These are phyloP conservation scores for Plectus sambesii DNA, from an alignment of 1,140 invertebrate genomes.

Conservation along the genomic window DNA sequence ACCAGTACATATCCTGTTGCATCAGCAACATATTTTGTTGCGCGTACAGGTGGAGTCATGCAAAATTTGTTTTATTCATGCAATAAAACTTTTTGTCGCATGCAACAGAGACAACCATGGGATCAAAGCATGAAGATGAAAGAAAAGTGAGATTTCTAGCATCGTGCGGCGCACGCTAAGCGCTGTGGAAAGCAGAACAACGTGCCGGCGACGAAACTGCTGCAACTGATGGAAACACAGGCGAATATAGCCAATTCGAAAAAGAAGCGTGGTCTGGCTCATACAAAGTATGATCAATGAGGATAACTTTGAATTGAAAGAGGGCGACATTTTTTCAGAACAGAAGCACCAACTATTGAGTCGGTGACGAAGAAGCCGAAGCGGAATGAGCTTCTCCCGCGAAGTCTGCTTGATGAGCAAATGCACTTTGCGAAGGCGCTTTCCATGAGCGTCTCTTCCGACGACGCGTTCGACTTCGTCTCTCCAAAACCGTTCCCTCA, in stretches of 20 bases:
- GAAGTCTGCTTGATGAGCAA: not conserved
- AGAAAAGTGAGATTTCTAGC: too few species aligned
- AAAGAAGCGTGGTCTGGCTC: constrained; percentile 1
- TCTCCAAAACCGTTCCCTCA: too few species aligned
- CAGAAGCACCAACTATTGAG: not conserved
- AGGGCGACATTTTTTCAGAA: constrained; percentile 2
- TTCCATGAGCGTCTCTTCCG: not conserved
- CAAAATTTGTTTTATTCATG: too few species aligned
- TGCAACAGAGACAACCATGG: too few species aligned
- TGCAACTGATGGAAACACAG: constrained; percentile 2
- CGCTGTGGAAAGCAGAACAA: constrained; percentile 1
- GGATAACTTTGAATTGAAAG: too few species aligned
- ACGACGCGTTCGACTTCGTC: too few species aligned
- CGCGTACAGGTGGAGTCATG: too few species aligned
- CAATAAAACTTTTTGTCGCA: too few species aligned
- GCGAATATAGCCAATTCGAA: constrained; percentile 3
- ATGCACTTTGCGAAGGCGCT: constrained; percentile 2
- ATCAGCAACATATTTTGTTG: too few species aligned
- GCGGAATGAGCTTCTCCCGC: not conserved
- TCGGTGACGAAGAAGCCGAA: constrained; percentile 1
- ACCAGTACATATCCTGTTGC: too few species aligned
- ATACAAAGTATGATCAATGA: constrained; percentile 1
- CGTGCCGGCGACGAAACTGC: not conserved
- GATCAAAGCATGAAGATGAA: too few species aligned
- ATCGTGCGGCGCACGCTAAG: constrained; percentile 7